phyloP scores from a whole-genome alignment of 2,888 invertebrate species.

The Brenthis hecate region DNA sequence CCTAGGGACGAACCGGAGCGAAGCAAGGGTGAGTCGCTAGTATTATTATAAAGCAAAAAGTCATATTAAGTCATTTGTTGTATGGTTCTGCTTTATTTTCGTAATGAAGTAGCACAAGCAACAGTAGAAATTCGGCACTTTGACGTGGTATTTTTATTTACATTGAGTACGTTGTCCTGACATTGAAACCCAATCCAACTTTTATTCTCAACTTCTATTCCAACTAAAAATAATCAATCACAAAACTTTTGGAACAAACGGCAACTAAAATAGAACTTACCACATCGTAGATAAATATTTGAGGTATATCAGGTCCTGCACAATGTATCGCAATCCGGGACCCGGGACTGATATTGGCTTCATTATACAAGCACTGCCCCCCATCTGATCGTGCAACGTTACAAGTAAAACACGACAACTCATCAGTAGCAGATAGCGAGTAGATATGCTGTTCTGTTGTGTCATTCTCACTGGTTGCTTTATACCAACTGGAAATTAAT shows the following conservation, averaged over 20 bases:
- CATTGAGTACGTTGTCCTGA: no score
- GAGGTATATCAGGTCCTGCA: conserved; percentile 92
- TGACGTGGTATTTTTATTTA: no score
- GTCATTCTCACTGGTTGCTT: conserved; percentile 88
- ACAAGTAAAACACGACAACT: conserved; percentile 90
- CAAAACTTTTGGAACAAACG: background rate
- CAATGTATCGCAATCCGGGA: conserved; percentile 89
- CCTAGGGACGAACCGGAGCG: no score
- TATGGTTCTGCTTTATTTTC: background rate
- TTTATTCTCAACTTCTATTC: no score
- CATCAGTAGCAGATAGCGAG: conserved; percentile 83
- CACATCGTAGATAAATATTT: conserved; percentile 83
- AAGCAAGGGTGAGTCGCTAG: no score
- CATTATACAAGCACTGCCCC: conserved; percentile 85
- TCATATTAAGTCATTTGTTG: no score
- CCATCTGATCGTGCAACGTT: conserved; percentile 77
- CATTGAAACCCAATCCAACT: no score
- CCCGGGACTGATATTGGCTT: conserved; percentile 85
- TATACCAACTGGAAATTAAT: conserved; percentile 87
- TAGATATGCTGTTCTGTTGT: conserved; percentile 92
- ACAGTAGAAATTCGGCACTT: background rate
- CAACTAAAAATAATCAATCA: no score
- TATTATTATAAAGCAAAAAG: no score
- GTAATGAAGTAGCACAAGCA: background rate
- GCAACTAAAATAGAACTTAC: conserved; percentile 58